phyloP scores from a whole-genome alignment of 2,113 vertebrate species.

The Indri indri region DNA sequence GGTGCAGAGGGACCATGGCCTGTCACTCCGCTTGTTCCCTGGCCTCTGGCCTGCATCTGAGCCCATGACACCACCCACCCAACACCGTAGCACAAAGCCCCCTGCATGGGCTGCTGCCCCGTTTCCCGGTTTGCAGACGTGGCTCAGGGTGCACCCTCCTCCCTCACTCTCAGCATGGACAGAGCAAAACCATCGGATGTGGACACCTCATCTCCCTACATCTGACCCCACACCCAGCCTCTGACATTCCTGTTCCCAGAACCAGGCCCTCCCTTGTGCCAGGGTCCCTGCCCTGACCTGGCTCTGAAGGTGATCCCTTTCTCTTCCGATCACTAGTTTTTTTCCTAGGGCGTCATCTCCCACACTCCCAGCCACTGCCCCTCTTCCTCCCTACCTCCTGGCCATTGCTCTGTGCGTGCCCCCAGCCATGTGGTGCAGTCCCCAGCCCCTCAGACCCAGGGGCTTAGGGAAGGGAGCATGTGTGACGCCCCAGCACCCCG shows the following conservation, averaged over 20 bases:
- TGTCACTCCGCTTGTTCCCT: not conserved
- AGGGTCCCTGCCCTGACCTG: not conserved
- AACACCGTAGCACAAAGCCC: not conserved
- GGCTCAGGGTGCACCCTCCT: not conserved
- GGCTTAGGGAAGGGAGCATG: not conserved
- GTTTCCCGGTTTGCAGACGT: not conserved
- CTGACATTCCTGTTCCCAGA: not conserved
- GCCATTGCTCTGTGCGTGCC: not conserved
- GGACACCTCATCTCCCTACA: not conserved
- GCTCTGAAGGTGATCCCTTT: not conserved
- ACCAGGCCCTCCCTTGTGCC: not conserved
- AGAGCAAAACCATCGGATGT: not conserved
- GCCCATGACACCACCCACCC: not conserved
- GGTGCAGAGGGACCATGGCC: not conserved
- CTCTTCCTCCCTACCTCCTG: not conserved
- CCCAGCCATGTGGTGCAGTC: not conserved
- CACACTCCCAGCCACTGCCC: not conserved
- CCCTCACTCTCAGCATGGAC: not conserved
- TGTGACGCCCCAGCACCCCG: not conserved
- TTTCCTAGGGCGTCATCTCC: not conserved
- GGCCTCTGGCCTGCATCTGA: not conserved
- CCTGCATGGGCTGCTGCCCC: accelerated
- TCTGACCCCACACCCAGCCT: not conserved
- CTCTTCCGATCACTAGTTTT: not conserved
- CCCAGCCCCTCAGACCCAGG: not conserved